phyloP scores from a whole-genome alignment of 1,140 invertebrate species.

The Anagrus nilaparvatae region DNA sequence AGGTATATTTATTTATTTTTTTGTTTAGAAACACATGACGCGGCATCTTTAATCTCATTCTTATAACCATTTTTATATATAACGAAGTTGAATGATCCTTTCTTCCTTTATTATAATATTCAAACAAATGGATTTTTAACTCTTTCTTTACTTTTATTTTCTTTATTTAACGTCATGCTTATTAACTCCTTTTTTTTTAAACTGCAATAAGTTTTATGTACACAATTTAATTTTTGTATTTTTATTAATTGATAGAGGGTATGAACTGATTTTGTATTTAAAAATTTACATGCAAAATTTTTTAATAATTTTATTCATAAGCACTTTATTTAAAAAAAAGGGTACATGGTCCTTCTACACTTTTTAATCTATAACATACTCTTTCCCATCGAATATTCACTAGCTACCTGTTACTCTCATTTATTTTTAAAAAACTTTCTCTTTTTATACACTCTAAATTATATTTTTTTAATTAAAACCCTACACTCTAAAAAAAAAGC shows the following conservation, averaged over 20 bases:
- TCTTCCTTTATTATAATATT: not conserved
- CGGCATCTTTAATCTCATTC: constrained; percentile 17
- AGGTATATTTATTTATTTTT: constrained; percentile 1
- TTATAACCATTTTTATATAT: too few species aligned
- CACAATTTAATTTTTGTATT: not conserved
- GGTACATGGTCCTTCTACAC: constrained; percentile 25
- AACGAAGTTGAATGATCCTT: too few species aligned
- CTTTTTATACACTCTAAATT: constrained; percentile 40
- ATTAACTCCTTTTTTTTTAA: not conserved
- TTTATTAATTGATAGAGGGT: constrained; percentile 11
- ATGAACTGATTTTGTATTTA: too few species aligned
- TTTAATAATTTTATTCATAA: constrained; percentile 47
- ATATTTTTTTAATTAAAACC: constrained; percentile 47
- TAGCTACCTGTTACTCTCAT: constrained; percentile 34
- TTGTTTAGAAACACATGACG: constrained; percentile 1
- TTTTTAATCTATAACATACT: constrained; percentile 21
- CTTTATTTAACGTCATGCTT: not conserved
- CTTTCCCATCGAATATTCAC: constrained; percentile 34
- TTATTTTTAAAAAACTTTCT: not conserved
- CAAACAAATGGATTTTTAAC: constrained; percentile 26
- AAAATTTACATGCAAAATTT: constrained; percentile 26
- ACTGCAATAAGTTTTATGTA: not conserved
- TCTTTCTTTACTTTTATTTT: constrained; percentile 4
- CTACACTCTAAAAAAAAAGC: too few species aligned
- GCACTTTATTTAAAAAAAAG: too few species aligned